Evolutionary conservation across 2,888 invertebrate species (phyloP).

Genomic region (Brachyptera putata): DNA sequence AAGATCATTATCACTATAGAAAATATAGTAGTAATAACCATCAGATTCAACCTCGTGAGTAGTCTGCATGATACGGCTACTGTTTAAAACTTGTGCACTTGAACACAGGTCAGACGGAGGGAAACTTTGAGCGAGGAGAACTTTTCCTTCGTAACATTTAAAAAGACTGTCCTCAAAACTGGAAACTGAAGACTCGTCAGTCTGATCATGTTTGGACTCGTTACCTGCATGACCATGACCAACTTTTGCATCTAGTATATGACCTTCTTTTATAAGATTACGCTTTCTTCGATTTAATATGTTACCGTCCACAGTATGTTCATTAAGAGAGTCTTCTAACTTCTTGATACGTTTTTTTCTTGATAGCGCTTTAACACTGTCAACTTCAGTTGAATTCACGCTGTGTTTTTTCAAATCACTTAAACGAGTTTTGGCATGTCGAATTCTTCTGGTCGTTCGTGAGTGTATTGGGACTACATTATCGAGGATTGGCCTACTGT

Average conservation of each 20-base stretch:
- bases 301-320: not conserved
- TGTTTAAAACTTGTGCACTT: conserved; percentile 64
- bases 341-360: not conserved
- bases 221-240: conserved; percentile 69
- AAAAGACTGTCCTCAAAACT: conserved; percentile 76
- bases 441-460: conserved; percentile 34
- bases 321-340: not conserved
- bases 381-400: too few species aligned
- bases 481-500: too few species aligned
- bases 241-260: conserved; percentile 66
- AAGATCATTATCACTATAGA: conserved; percentile 81
- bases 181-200: conserved; percentile 65
- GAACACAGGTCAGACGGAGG: conserved; percentile 64
- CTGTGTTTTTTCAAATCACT: conserved; percentile 4
- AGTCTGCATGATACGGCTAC: conserved; percentile 51
- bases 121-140: conserved; percentile 67
- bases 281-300: not conserved
- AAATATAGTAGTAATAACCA: conserved; percentile 86
- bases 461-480: conserved; percentile 25
- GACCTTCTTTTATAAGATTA: conserved; percentile 36
- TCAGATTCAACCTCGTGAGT: conserved; percentile 68
- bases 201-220: conserved; percentile 46
- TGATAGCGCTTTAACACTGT: not conserved
- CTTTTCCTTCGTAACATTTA: conserved; percentile 70
- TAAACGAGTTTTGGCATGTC: conserved; percentile 37